Evolutionary conservation across 1,140 invertebrate genomes (phyloP).

Genomic region (Polypedilum pembai): DNA sequence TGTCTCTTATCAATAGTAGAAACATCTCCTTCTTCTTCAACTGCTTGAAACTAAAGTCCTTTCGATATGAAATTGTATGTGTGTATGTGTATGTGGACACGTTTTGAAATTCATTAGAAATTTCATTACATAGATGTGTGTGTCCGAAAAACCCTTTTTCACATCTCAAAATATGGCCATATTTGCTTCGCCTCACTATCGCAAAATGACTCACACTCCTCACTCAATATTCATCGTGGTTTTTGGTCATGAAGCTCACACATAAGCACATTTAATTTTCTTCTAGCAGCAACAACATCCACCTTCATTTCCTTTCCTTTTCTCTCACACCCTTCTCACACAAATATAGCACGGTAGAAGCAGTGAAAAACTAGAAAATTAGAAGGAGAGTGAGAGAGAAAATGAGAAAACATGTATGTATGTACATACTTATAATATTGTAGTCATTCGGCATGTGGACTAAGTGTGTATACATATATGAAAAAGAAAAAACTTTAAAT

Average conservation of each 20-base stretch:
- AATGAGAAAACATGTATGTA: no score
- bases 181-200: neutral
- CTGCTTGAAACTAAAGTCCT: neutral
- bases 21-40: neutral
- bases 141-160: slow-evolving; percentile 13
- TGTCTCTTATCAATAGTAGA: neutral
- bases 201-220: neutral
- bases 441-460: neutral
- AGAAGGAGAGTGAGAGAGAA: no score
- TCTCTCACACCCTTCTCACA: neutral
- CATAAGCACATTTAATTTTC: slow-evolving; percentile 26
- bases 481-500: slow-evolving; percentile 1
- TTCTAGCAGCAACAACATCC: neutral
- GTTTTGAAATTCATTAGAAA: slow-evolving; percentile 28
- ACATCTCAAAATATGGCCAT: slow-evolving; percentile 24
- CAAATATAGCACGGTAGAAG: no score
- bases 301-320: slow-evolving; percentile 20
- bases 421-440: no score
- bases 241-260: slow-evolving; percentile 11
- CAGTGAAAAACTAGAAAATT: no score
- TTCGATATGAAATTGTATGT: neutral
- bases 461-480: neutral
- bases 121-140: slow-evolving; percentile 21
- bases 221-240: neutral
- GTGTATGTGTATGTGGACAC: neutral